A percentile compares a stretch with the other conserved stretches of the same genome.
These are phyloP conservation scores for Misgurnus anguillicaudatus DNA, from an alignment of 2,113 vertebrate species.

Conservation along the genomic window DNA sequence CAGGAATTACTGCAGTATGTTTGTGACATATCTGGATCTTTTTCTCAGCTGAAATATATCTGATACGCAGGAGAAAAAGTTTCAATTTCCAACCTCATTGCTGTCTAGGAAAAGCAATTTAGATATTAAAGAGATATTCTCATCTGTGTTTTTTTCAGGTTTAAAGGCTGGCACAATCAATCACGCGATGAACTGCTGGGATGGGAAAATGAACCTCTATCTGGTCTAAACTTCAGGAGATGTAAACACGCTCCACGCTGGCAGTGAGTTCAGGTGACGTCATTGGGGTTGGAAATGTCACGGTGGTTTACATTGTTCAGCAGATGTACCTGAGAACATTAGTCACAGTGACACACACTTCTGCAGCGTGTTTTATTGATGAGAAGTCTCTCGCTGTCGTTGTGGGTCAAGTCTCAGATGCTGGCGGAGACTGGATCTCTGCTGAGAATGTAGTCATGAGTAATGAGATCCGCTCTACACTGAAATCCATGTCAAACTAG, in stretches of 20 bases:
- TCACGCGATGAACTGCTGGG: not conserved
- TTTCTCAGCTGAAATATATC: no score
- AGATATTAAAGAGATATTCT: no score
- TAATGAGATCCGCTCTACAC: conserved; percentile 7
- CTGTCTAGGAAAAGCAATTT: no score
- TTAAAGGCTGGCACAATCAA: not conserved
- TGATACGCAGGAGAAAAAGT: no score
- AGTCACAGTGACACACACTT: conserved; percentile 75
- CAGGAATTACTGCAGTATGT: no score
- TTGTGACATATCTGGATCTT: no score
- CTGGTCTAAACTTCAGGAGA: not conserved
- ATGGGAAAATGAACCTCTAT: not conserved
- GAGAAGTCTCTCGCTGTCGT: conserved; percentile 51
- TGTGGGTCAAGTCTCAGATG: conserved; percentile 35
- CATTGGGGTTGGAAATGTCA: conserved; percentile 62
- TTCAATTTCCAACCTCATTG: no score
- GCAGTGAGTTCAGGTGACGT: conserved; percentile 49
- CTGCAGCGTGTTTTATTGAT: conserved; percentile 71
- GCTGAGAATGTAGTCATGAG: not conserved
- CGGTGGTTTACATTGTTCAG: conserved; percentile 74
- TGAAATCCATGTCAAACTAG: conserved; percentile 32
- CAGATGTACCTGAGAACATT: conserved; percentile 71
- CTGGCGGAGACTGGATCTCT: conserved; percentile 34
- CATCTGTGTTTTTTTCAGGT: no score
- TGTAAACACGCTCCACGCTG: not conserved